Conservation (phyloP, 1,140 invertebrate genomes). For the Epicauta chinensis region DNA sequence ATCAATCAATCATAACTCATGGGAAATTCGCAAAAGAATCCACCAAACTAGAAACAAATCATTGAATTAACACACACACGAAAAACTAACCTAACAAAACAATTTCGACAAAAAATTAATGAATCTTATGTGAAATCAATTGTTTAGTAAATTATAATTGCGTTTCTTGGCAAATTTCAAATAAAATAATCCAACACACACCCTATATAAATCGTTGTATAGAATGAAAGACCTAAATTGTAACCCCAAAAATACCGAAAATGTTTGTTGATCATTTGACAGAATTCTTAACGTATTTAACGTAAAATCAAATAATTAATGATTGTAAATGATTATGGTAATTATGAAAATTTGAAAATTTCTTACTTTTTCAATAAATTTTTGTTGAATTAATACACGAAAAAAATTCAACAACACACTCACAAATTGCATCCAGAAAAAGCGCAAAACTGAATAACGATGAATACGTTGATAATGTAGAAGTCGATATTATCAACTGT, state of each 20-base stretch:
- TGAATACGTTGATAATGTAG: slow-evolving; percentile 6
- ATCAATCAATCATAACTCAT: slow-evolving; percentile 9
- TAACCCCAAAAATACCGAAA: slow-evolving; percentile 13
- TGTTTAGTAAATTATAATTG: neutral
- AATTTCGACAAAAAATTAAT: neutral
- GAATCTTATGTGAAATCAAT: neutral
- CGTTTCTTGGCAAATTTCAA: neutral
- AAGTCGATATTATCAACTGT: neutral
- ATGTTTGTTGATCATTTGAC: slow-evolving; percentile 6
- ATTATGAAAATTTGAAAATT: neutral
- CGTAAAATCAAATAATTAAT: neutral
- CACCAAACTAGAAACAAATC: slow-evolving; percentile 6
- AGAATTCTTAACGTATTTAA: neutral
- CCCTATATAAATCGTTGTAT: slow-evolving; percentile 3
- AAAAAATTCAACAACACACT: slow-evolving; percentile 15
- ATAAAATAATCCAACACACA: neutral
- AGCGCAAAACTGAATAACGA: slow-evolving; percentile 15
- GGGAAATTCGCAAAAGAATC: too few relatives aligned
- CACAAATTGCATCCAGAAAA: slow-evolving; percentile 14
- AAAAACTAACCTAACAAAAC: slow-evolving; percentile 14
- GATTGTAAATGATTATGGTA: neutral
- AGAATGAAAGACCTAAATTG: neutral
- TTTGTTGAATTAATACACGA: slow-evolving; percentile 2
- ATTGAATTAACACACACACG: slow-evolving; percentile 2
- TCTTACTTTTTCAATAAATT: slow-evolving; percentile 4